A percentile compares a stretch with the other conserved stretches of the same genome.
Conservation (phyloP, 2,113 vertebrate species). For the Microcebus jonahi region DNA sequence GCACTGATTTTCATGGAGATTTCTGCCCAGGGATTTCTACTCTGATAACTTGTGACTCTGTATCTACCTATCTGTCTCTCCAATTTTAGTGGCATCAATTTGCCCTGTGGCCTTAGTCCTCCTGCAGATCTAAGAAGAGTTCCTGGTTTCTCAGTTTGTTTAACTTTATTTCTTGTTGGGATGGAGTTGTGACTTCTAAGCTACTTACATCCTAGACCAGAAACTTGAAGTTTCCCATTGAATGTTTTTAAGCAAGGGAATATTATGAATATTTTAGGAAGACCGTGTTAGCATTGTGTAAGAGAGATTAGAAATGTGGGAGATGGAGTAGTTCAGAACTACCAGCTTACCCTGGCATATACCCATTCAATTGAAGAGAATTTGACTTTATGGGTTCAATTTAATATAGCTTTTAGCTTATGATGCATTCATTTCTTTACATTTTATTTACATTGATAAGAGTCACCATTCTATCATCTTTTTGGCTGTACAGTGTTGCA, state of each 20-base stretch:
- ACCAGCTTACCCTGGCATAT: neutral
- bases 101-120: too few relatives aligned
- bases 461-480: neutral
- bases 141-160: neutral
- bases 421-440: neutral
- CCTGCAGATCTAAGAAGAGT: neutral
- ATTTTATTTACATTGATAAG: neutral
- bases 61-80: neutral
- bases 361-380: neutral
- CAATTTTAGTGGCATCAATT: too few relatives aligned
- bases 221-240: neutral
- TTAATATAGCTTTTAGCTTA: neutral
- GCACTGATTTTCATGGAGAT: neutral
- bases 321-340: neutral
- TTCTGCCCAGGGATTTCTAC: neutral
- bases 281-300: neutral
- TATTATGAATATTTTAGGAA: neutral
- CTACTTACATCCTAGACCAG: too few relatives aligned
- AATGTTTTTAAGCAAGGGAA: neutral
- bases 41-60: neutral
- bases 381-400: neutral
- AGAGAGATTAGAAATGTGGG: neutral
- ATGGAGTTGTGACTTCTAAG: too few relatives aligned
- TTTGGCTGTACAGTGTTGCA: neutral
- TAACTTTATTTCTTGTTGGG: too few relatives aligned